Conservation (phyloP, 2,113 vertebrate species). For the Arenaria interpres region DNA sequence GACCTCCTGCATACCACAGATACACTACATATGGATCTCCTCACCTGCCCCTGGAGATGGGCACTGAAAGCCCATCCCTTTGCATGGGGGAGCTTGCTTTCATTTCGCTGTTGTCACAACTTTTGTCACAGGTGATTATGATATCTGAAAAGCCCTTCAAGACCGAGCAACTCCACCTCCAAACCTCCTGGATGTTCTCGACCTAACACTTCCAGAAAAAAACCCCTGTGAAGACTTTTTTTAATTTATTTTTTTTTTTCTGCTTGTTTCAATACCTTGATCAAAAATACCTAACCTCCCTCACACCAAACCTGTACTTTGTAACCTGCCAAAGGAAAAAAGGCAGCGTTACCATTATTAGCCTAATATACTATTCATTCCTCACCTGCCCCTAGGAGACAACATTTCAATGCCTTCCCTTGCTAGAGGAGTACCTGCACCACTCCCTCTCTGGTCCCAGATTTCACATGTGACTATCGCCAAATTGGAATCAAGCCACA, state of each 20-base stretch:
- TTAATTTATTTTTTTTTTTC: background rate
- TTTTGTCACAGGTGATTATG: background rate
- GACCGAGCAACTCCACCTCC: background rate
- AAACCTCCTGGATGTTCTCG: background rate
- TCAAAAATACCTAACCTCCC: background rate
- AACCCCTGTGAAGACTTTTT: background rate
- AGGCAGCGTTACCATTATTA: background rate
- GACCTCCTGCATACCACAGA: background rate
- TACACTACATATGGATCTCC: background rate
- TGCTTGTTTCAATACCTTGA: background rate
- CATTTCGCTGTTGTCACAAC: background rate
- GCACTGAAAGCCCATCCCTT: background rate
- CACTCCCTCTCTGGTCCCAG: background rate
- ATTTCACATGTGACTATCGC: background rate
- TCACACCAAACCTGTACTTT: fast-evolving
- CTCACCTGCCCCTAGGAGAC: background rate
- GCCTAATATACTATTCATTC: background rate
- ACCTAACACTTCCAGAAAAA: background rate
- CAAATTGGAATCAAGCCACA: background rate
- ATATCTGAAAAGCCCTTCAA: background rate
- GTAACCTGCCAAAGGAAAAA: background rate
- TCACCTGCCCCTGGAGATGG: background rate
- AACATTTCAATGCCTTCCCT: background rate
- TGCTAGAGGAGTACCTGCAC: background rate
- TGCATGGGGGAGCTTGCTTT: background rate